Evolutionary conservation across 2,797 vertebrate genomes (phyloP).

Genomic region (Tamandua tetradactyla): DNA sequence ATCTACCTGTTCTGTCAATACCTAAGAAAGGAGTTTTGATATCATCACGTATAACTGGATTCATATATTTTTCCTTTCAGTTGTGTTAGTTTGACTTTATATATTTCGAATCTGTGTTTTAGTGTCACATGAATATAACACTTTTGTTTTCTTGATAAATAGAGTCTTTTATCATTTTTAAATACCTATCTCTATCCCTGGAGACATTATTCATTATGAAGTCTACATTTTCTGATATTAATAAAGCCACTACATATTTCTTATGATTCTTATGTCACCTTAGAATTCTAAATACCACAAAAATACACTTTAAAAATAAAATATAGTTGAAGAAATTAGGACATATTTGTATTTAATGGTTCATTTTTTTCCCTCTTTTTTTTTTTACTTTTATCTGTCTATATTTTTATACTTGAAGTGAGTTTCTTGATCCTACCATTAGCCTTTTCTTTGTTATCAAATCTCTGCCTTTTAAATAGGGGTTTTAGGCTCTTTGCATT

Average conservation of each 20-base stretch:
- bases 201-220: neutral
- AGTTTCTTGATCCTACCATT: neutral
- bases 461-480: neutral
- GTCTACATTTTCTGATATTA: neutral
- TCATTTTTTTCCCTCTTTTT: neutral
- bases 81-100: neutral
- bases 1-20: neutral
- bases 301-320: no score
- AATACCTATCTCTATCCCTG: neutral
- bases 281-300: no score
- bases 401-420: neutral
- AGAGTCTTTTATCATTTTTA: neutral
- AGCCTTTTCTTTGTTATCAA: neutral
- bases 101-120: neutral
- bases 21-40: neutral
- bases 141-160: neutral
- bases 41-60: neutral
- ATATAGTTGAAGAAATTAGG: no score
- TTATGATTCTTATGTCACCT: no score
- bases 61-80: neutral
- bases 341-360: neutral
- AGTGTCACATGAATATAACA: neutral
- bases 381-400: neutral
- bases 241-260: neutral
- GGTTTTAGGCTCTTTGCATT: neutral